phyloP scores from a whole-genome alignment of 2,888 invertebrate species.

The Zygothrica quintamaculata region DNA sequence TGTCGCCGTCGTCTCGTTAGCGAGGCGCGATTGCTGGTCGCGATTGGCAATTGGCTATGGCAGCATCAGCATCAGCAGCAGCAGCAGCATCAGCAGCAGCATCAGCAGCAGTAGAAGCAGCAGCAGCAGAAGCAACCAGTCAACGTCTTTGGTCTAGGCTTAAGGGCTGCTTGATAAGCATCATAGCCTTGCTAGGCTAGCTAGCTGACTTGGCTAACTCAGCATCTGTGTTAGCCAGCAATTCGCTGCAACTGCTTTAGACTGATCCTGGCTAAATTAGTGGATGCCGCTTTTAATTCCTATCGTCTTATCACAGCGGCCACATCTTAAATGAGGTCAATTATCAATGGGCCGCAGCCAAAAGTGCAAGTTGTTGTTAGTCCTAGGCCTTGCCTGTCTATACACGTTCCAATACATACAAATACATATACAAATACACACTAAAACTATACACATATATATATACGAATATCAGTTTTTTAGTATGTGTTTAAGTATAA shows the following conservation, averaged over 20 bases:
- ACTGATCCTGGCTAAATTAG: slow-evolving; percentile 67
- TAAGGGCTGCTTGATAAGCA: slow-evolving; percentile 77
- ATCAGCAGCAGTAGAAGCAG: slow-evolving; percentile 38
- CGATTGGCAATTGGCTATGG: slow-evolving; percentile 78
- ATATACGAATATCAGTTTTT: slow-evolving; percentile 19
- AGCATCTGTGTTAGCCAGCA: slow-evolving; percentile 2
- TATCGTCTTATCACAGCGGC: slow-evolving; percentile 65
- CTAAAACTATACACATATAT: too few relatives aligned
- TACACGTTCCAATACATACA: too few relatives aligned
- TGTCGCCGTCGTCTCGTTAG: slow-evolving; percentile 79
- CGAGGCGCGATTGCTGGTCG: slow-evolving; percentile 72
- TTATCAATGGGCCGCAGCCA: slow-evolving; percentile 67
- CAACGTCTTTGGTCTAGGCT: slow-evolving; percentile 75
- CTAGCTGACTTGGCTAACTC: not conserved
- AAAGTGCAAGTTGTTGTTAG: slow-evolving; percentile 75
- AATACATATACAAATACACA: too few relatives aligned
- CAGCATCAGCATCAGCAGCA: slow-evolving; percentile 32
- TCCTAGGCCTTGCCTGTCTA: slow-evolving; percentile 20
- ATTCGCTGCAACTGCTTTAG: slow-evolving; percentile 12
- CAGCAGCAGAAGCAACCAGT: slow-evolving; percentile 49
- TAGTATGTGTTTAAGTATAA: too few relatives aligned
- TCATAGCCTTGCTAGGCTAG: slow-evolving; percentile 56
- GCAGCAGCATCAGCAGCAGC: slow-evolving; percentile 33
- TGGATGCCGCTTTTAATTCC: slow-evolving; percentile 81
- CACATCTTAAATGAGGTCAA: slow-evolving; percentile 81